These are phyloP conservation scores for Acheta domesticus DNA, from an alignment of 2,888 invertebrate species.

Conservation along the genomic window DNA sequence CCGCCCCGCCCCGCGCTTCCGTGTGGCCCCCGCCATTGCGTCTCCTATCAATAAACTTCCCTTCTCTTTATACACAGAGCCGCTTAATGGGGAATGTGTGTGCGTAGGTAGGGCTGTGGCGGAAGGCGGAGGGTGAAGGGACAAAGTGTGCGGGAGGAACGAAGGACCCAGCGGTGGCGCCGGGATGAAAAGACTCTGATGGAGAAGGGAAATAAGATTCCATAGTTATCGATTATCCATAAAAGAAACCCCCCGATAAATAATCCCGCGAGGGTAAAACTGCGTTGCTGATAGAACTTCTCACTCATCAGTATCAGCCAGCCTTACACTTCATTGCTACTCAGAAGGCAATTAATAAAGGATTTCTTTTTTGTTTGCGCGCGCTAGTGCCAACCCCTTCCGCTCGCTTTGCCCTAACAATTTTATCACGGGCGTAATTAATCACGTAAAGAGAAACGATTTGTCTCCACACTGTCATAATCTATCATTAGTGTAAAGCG, in stretches of 20 bases:
- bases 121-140: too few species aligned
- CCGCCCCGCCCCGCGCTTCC: too few species aligned
- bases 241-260: constrained; percentile 12
- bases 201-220: not conserved
- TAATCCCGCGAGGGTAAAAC: constrained; percentile 18
- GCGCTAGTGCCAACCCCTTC: not conserved
- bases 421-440: constrained; percentile 1
- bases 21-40: not conserved
- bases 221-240: not conserved
- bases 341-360: constrained; percentile 7
- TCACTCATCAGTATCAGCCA: constrained; percentile 3
- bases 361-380: not conserved
- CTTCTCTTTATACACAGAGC: not conserved
- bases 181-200: not conserved
- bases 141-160: too few species aligned
- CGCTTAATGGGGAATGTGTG: not conserved
- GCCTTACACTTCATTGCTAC: not conserved
- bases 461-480: not conserved
- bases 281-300: not conserved
- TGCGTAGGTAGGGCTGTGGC: too few species aligned
- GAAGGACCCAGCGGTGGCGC: too few species aligned
- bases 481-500: not conserved
- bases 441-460: constrained; percentile 18
- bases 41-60: not conserved
- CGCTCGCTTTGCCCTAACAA: not conserved